A percentile compares a stretch with the other conserved stretches of the same genome.
These are phyloP conservation scores for Phalangium opilio DNA, from an alignment of 2,888 invertebrate species.

Conservation along the genomic window DNA sequence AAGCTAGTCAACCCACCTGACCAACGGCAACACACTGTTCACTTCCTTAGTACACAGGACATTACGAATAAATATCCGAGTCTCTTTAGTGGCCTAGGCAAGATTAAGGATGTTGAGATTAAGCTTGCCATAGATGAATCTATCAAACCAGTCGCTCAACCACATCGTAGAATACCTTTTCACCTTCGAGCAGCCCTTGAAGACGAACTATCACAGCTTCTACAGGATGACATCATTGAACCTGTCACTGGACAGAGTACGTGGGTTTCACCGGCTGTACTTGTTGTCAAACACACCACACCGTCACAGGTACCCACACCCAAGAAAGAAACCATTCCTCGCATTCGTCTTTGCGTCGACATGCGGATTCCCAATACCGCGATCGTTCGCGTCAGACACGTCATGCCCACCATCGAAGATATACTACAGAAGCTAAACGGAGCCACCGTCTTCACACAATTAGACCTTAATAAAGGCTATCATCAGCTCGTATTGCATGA, in stretches of 20 bases:
- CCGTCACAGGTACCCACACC: no score
- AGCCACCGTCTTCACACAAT: constrained; percentile 21
- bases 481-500: constrained; percentile 28
- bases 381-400: neutral
- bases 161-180: constrained; percentile 18
- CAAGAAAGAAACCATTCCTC: no score
- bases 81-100: neutral
- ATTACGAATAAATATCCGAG: neutral
- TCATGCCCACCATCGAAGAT: neutral
- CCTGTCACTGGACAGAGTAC: neutral
- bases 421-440: constrained; percentile 3
- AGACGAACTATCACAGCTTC: neutral
- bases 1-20: no score
- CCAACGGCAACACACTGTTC: no score
- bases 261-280: neutral
- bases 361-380: neutral
- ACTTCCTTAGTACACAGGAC: no score
- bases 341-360: neutral
- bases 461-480: constrained; percentile 28
- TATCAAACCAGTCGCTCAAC: constrained; percentile 13
- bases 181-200: constrained; percentile 14
- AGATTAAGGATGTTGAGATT: constrained; percentile 6
- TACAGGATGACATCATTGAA: neutral
- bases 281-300: neutral
- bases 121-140: constrained; percentile 9